phyloP scores from a whole-genome alignment of 2,888 invertebrate genomes.

The Arrhopalites spinosus region DNA sequence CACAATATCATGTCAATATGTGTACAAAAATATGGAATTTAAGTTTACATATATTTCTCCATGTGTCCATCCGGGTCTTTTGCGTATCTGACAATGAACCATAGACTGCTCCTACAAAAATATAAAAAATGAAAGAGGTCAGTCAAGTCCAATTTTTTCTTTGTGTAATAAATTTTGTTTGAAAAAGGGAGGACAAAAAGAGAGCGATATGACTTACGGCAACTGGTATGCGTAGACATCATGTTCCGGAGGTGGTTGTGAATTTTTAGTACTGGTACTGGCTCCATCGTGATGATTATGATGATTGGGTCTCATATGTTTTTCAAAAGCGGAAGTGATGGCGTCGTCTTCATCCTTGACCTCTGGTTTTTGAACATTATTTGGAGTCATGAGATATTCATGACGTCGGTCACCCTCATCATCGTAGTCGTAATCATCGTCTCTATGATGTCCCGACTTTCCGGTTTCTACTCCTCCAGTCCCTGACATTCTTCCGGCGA shows the following conservation, averaged over 20 bases:
- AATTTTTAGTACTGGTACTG: neutral
- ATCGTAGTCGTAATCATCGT: conserved; percentile 44
- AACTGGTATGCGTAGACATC: conserved; percentile 56
- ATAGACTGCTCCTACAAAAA: conserved; percentile 44
- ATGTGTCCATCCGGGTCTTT: conserved; percentile 50
- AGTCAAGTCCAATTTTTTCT: neutral
- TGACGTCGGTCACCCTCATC: conserved; percentile 49
- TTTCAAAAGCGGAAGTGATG: conserved; percentile 53
- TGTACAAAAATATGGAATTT: neutral
- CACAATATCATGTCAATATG: neutral
- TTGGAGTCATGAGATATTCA: conserved; percentile 55
- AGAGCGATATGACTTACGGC: conserved; percentile 30
- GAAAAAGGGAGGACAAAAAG: neutral
- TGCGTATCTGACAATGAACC: conserved; percentile 55
- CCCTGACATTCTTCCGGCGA: neutral
- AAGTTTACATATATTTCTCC: conserved; percentile 55
- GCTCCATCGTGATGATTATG: conserved; percentile 1
- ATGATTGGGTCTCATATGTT: conserved; percentile 49
- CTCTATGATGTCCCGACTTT: conserved; percentile 34
- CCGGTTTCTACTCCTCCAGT: neutral
- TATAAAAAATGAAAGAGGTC: neutral
- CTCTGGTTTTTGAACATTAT: conserved; percentile 36
- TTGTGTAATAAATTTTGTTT: neutral
- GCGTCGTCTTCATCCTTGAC: conserved; percentile 53
- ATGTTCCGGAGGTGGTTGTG: conserved; percentile 39